Percentiles rank a stretch among this genome's conserved stretches.
Conservation (phyloP, 2,113 vertebrate species). For the Gasterosteus aculeatus region DNA sequence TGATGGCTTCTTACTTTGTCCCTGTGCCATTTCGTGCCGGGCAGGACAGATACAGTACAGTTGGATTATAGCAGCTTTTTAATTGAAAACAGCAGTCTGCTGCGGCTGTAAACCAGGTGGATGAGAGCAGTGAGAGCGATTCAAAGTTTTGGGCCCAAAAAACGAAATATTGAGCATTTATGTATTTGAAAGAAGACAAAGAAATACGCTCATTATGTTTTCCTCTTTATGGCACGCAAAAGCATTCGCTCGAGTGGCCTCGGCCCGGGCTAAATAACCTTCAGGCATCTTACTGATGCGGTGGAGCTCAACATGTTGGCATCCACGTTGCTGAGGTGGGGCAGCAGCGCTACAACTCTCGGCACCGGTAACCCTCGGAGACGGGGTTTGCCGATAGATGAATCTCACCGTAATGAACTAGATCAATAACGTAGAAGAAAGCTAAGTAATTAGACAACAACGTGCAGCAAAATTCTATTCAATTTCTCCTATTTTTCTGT, state of each 20-base stretch:
- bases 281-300: not conserved
- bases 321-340: slow-evolving; percentile 51
- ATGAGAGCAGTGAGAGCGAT: not conserved
- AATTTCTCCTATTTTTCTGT: not conserved
- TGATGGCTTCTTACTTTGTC: not conserved
- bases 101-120: not conserved
- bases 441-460: slow-evolving; percentile 42
- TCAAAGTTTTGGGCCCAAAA: not conserved
- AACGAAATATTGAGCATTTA: not conserved
- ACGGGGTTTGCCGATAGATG: slow-evolving; percentile 54
- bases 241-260: no score
- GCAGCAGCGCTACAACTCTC: slow-evolving; percentile 54
- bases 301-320: slow-evolving; percentile 6
- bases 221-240: slow-evolving; percentile 20
- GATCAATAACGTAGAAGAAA: slow-evolving; percentile 59
- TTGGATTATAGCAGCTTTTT: not conserved
- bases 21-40: not conserved
- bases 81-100: not conserved
- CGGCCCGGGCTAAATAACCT: no score
- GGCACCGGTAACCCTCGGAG: slow-evolving; percentile 37
- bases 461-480: not conserved
- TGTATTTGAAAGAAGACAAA: not conserved
- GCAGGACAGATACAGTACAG: not conserved
- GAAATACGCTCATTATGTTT: slow-evolving; percentile 4
- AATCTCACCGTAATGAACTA: slow-evolving; percentile 60